Evolutionary conservation across 2,888 invertebrate species (phyloP).

Genomic region (Pteria penguin): DNA sequence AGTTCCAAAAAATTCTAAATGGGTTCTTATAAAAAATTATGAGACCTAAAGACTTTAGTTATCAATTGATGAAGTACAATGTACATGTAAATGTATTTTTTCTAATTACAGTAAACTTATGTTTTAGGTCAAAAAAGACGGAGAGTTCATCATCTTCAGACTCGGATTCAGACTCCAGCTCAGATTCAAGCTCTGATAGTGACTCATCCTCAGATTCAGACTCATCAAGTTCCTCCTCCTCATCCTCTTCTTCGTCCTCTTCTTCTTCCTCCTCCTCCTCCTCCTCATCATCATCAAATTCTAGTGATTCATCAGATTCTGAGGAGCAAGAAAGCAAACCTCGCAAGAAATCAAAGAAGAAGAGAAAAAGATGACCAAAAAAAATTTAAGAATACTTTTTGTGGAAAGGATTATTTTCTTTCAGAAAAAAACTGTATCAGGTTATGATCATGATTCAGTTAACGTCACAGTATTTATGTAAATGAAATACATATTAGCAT

Average conservation of each 20-base stretch:
- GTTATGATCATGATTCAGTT: no score
- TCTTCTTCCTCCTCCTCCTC: slow-evolving; percentile 8
- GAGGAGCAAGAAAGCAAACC: not conserved
- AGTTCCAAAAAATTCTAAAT: no score
- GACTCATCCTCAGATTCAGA: slow-evolving; percentile 23
- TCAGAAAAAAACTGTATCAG: no score
- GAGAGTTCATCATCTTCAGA: slow-evolving; percentile 20
- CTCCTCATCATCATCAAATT: slow-evolving; percentile 1
- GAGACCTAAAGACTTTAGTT: no score
- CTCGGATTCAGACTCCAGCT: slow-evolving; percentile 40
- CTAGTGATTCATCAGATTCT: slow-evolving; percentile 7
- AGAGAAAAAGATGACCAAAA: not conserved
- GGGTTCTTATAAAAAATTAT: no score
- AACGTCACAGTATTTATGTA: no score
- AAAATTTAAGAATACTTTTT: no score
- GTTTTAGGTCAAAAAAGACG: slow-evolving; percentile 17
- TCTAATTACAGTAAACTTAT: not conserved
- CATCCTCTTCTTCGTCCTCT: slow-evolving; percentile 25
- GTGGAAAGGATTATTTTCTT: no score
- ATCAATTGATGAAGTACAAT: no score
- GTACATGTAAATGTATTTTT: no score
- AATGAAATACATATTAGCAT: no score
- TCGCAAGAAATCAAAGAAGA: not conserved
- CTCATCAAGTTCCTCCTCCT: slow-evolving; percentile 31
- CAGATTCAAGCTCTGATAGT: slow-evolving; percentile 42